Evolutionary conservation across 2,797 vertebrate genomes (phyloP).

Genomic region (Sebastes minor): DNA sequence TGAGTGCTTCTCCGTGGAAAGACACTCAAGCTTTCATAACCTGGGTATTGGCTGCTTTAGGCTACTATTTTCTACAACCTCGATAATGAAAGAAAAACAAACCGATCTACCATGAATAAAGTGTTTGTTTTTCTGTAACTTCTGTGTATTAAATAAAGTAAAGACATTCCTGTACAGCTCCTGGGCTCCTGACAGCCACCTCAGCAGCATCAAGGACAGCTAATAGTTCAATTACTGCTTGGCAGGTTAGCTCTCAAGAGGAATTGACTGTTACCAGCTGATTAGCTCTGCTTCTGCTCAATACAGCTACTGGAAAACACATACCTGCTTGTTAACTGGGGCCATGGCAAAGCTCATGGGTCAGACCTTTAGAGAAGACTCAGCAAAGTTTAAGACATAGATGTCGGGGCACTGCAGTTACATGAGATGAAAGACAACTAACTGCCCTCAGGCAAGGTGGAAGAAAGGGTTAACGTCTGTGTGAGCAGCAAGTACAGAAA

Average conservation of each 20-base stretch:
- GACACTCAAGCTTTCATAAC: not conserved
- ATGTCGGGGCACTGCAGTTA: not conserved
- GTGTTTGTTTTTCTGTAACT: not conserved
- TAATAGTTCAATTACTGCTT: slow-evolving; percentile 42
- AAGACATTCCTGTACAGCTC: not conserved
- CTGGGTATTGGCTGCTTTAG: not conserved
- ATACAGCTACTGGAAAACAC: slow-evolving; percentile 1
- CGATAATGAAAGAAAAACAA: not conserved
- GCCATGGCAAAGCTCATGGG: not conserved
- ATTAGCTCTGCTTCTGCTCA: slow-evolving; percentile 35
- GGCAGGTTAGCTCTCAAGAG: slow-evolving; percentile 9
- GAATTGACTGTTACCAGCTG: slow-evolving; percentile 29
- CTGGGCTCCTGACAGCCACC: not conserved
- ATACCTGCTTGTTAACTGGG: slow-evolving; percentile 8
- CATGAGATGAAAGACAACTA: not conserved
- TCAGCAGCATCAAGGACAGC: not conserved
- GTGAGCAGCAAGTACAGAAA: not conserved
- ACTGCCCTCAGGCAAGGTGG: not conserved
- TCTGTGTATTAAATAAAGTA: not conserved
- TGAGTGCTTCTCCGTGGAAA: not conserved
- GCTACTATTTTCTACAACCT: not conserved
- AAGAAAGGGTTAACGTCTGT: not conserved
- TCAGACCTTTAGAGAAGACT: not conserved
- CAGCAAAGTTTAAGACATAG: not conserved
- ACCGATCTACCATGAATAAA: not conserved